Conservation (phyloP, 2,797 vertebrate species). For the Lutjanus argentimaculatus region DNA sequence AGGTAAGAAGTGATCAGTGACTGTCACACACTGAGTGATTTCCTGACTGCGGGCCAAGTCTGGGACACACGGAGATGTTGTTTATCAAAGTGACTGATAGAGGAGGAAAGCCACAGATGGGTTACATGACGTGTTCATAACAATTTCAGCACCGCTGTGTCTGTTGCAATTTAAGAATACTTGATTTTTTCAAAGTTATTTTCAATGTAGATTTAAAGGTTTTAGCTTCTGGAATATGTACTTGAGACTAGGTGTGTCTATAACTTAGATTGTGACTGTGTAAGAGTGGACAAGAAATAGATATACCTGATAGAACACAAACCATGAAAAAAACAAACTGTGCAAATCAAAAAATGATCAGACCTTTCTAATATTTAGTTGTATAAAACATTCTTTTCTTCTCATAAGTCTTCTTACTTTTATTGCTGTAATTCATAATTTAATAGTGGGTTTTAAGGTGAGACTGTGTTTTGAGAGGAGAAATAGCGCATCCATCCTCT, state of each 20-base stretch:
- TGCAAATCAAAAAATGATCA: background rate
- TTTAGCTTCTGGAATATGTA: too few species aligned
- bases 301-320: background rate
- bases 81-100: slow-evolving; percentile 43
- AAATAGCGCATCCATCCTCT: background rate
- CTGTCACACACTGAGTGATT: slow-evolving; percentile 40
- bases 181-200: background rate
- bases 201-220: background rate
- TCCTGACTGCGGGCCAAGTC: slow-evolving; percentile 40
- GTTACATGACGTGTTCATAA: background rate
- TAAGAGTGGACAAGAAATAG: background rate
- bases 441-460: background rate
- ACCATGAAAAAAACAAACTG: background rate
- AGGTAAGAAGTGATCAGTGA: slow-evolving; percentile 83
- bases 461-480: background rate
- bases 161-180: background rate
- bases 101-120: background rate
- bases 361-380: background rate
- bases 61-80: slow-evolving; percentile 13
- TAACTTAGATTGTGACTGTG: background rate
- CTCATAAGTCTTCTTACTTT: background rate
- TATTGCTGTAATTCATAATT: background rate
- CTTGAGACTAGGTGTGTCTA: background rate
- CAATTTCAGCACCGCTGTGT: background rate
- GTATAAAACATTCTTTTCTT: background rate